Evolutionary conservation across 2,113 vertebrate genomes (phyloP), one percentile per base, ranked within the genome.

Genomic region (Spilogale gracilis): DNA sequence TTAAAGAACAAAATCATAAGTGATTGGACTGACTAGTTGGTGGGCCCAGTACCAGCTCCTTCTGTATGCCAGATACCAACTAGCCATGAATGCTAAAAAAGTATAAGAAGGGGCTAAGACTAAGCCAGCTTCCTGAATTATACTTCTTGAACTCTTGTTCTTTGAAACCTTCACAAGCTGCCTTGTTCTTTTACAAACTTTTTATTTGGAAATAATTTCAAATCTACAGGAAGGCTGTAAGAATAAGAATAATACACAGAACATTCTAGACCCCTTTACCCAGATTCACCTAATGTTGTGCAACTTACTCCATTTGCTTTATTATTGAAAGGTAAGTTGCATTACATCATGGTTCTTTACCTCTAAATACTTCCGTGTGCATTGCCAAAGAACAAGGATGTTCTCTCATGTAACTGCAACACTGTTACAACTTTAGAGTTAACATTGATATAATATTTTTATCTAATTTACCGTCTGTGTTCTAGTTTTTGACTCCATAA

Each of bases 131-230:
- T 58, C 45, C 23, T 52, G 12, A 65, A 25, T 30, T 14, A 8
- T 23, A 18, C 50, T 32, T 67, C 73, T 11, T 56, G 43, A 61
- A 56, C 79, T 90, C 45, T 85, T 61, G 8, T 43, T 96, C 85
- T 83, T 8, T 27, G 60, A 50, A 91, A 52, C 27, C 63, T 85
- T 52, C 30, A 58, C 17, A 89, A 48, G 17, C 56, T 12, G 9
- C 78, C 61, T 58, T 45, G 7, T n/a, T 63, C 38, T 18, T 27
- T 25, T 0, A 67, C 90, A 58, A 80, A 21, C 16, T 45, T 80
- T 73, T 43, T 32, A 73, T 80, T 90, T 83, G 50, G 74, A 94
- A 61, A 58, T 95, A 80, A 94, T 76, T 89, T 76, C 63, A 79
- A 86, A 23, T 67, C 63, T 74, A 43, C 30, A 91, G 71, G 58